A percentile compares a stretch with the other conserved stretches of the same genome.
Conservation (phyloP, 2,113 vertebrate genomes). For the Ailurus styani region DNA sequence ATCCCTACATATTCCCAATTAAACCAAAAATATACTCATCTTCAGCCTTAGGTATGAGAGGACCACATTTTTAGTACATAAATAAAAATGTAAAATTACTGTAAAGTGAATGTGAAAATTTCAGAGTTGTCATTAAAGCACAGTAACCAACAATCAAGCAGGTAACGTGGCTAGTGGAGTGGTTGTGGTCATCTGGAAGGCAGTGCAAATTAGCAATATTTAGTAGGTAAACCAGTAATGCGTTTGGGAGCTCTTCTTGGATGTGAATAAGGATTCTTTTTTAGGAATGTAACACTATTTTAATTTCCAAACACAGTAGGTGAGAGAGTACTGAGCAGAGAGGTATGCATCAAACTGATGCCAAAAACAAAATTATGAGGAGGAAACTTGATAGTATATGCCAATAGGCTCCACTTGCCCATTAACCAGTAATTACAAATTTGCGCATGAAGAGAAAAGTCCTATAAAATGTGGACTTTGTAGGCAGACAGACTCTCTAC, state of each 20-base stretch:
- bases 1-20: background rate
- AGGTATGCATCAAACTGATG: background rate
- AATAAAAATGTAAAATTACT: background rate
- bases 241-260: background rate
- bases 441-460: background rate
- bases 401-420: background rate
- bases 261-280: background rate
- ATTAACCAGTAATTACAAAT: conserved; percentile 6
- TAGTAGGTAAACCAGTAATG: background rate
- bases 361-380: background rate
- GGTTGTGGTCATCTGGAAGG: background rate
- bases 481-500: background rate
- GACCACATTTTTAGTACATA: background rate
- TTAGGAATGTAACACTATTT: background rate
- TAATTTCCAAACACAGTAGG: background rate
- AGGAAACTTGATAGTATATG: background rate
- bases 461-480: background rate
- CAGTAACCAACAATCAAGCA: background rate
- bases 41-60: background rate
- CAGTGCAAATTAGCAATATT: background rate
- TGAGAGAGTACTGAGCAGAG: background rate
- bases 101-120: background rate
- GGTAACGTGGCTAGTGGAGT: background rate
- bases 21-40: background rate
- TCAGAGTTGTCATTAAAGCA: background rate